Conservation (phyloP, 2,797 vertebrate species). For the Acipenser transmontanus region DNA sequence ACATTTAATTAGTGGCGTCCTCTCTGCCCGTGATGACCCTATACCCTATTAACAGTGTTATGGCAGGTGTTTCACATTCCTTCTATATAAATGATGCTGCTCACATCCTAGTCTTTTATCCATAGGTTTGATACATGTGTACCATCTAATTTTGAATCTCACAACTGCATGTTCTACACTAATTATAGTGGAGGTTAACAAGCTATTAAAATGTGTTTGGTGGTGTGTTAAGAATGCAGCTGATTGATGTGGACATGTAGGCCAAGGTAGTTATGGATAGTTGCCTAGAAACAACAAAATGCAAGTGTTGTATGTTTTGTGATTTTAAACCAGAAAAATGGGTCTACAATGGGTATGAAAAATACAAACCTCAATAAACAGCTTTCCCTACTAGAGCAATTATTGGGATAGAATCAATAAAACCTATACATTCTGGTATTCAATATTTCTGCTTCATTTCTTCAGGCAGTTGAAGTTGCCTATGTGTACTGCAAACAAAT, state of each 20-base stretch:
- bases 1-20: too few relatives aligned
- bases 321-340: too few relatives aligned
- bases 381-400: constrained; percentile 37
- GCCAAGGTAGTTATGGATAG: background rate
- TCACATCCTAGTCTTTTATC: background rate
- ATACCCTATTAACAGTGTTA: too few relatives aligned
- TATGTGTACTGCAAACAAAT: constrained; percentile 19
- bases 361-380: constrained; percentile 21
- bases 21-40: too few relatives aligned
- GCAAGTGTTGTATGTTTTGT: too few relatives aligned
- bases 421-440: constrained; percentile 36
- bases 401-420: constrained; percentile 29
- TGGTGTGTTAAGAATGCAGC: background rate
- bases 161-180: background rate
- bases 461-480: constrained; percentile 26
- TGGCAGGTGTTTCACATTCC: too few relatives aligned
- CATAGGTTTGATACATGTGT: background rate
- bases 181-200: background rate
- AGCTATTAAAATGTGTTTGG: background rate
- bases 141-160: background rate
- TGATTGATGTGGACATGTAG: background rate
- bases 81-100: background rate
- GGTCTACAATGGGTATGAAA: too few relatives aligned
- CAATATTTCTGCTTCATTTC: constrained; percentile 27
- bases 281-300: too few relatives aligned